Evolutionary conservation across 2,797 vertebrate genomes (phyloP).

Genomic region (Clarias pachynema): DNA sequence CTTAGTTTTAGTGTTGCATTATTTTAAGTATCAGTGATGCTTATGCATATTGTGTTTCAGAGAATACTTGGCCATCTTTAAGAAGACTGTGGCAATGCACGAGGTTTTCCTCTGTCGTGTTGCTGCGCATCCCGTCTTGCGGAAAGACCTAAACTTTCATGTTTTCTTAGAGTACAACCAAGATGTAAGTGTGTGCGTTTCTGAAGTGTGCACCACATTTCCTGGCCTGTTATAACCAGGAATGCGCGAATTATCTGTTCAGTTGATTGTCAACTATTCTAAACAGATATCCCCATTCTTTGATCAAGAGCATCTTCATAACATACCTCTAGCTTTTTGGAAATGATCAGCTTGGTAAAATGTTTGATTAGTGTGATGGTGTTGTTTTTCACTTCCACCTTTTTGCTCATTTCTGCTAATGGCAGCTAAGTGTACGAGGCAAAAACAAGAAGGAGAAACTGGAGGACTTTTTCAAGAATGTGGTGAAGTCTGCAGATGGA

Average conservation of each 20-base stretch:
- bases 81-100: conserved; percentile 99
- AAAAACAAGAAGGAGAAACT: conserved; percentile 99
- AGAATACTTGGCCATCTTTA: conserved; percentile 98
- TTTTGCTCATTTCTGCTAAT: conserved; percentile 49
- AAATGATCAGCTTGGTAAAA: conserved; percentile 1
- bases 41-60: conserved; percentile 67
- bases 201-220: background rate
- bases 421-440: conserved; percentile 93
- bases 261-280: background rate
- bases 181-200: conserved; percentile 78
- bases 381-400: conserved; percentile 17
- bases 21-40: background rate
- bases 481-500: conserved; percentile 96
- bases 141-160: conserved; percentile 98
- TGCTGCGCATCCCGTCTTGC: conserved; percentile 94
- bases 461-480: conserved; percentile 98
- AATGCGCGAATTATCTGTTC: background rate
- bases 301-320: background rate
- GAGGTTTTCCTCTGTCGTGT: conserved; percentile 97
- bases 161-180: conserved; percentile 99
- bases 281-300: background rate
- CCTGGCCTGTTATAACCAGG: background rate
- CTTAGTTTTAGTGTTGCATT: conserved; percentile 1
- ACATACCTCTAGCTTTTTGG: background rate
- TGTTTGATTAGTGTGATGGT: background rate